Evolutionary conservation across 2,888 invertebrate genomes (phyloP).

Genomic region (Blomia tropicalis): DNA sequence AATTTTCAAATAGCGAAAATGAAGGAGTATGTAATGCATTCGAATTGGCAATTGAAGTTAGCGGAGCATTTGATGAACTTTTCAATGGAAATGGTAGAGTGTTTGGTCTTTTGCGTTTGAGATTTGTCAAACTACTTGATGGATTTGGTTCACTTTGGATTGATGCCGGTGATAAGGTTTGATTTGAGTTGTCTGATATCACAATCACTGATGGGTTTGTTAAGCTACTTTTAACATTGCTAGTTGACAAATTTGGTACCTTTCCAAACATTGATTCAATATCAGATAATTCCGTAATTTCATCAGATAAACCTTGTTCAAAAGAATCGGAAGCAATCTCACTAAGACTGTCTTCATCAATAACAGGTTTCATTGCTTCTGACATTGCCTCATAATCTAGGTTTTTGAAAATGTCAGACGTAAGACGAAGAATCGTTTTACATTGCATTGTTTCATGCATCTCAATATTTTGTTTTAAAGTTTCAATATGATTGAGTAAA

Average conservation of each 20-base stretch:
- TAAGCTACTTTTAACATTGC: too few species aligned
- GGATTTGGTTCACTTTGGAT: neutral
- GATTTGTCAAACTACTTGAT: too few species aligned
- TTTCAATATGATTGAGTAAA: neutral
- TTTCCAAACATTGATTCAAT: neutral
- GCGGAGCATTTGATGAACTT: neutral
- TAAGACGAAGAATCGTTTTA: neutral
- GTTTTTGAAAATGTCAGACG: neutral
- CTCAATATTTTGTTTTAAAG: neutral
- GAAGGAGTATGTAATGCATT: slow-evolving; percentile 65
- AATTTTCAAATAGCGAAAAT: slow-evolving; percentile 66
- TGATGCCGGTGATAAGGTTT: neutral
- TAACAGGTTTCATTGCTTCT: neutral
- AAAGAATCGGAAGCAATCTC: too few species aligned
- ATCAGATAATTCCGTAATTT: neutral
- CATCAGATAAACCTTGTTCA: neutral
- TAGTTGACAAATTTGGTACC: neutral
- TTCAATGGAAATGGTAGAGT: slow-evolving; percentile 10
- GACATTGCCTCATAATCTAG: neutral
- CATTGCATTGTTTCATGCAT: neutral
- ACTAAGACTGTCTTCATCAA: neutral
- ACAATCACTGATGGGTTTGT: slow-evolving; percentile 8
- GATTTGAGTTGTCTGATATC: neutral
- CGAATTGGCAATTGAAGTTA: slow-evolving; percentile 9
- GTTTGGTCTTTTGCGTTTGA: slow-evolving; percentile 15